These are phyloP conservation scores for Dipodomys merriami DNA, from an alignment of 2,113 vertebrate species.

Conservation along the genomic window DNA sequence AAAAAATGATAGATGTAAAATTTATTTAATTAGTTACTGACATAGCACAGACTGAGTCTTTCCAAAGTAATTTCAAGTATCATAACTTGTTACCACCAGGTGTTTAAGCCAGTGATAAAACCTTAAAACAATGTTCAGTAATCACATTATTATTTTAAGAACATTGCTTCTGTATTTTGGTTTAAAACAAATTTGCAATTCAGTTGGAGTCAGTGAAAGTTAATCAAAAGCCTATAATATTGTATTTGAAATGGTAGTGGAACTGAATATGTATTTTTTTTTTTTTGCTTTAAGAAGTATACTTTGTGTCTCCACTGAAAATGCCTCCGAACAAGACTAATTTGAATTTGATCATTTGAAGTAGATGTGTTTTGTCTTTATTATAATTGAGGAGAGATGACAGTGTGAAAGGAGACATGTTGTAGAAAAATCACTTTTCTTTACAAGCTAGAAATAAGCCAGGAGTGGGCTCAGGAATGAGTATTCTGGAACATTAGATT, in stretches of 20 bases:
- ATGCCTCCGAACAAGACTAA: neutral
- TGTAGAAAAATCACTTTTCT: conserved; percentile 41
- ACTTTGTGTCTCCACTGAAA: neutral
- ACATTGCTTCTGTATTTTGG: neutral
- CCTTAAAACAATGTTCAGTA: neutral
- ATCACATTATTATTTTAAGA: neutral
- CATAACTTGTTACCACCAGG: neutral
- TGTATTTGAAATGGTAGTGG: neutral
- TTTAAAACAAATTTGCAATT: conserved; percentile 21
- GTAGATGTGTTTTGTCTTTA: neutral
- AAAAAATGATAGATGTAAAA: neutral
- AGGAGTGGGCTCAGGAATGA: conserved; percentile 23
- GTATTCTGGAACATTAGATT: conserved; percentile 45
- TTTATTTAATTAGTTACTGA: neutral
- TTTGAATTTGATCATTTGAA: conserved; percentile 4
- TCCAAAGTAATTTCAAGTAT: neutral
- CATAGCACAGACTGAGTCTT: neutral
- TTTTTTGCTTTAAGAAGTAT: neutral
- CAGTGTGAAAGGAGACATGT: conserved; percentile 25
- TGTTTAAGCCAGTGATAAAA: neutral
- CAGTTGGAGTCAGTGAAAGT: neutral
- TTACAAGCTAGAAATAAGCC: neutral
- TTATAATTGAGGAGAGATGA: conserved; percentile 27
- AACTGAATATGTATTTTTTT: neutral
- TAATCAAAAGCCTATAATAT: neutral